Conservation (phyloP, 1,140 invertebrate species). For the Nomia melanderi region DNA sequence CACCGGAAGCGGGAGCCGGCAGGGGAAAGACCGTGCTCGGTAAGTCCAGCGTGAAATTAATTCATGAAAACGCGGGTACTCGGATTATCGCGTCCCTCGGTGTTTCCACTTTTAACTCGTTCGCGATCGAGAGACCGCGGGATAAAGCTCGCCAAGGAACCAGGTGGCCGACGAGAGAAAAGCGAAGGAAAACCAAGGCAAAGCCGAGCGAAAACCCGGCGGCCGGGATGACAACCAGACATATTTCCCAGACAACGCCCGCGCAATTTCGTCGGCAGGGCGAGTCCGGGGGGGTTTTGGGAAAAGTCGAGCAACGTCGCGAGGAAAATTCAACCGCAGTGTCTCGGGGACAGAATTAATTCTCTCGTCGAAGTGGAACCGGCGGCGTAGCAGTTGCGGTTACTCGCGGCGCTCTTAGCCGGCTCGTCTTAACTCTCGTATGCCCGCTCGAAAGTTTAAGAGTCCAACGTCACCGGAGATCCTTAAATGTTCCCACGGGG, state of each 20-base stretch:
- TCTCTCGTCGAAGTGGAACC: conserved; percentile 21
- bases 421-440: conserved; percentile 20
- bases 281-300: background rate
- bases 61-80: background rate
- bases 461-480: background rate
- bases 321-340: conserved; percentile 11
- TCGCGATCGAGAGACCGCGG: conserved; percentile 12
- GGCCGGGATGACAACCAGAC: no score
- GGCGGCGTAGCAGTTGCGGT: background rate
- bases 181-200: background rate
- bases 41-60: conserved; percentile 7
- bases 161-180: background rate
- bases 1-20: background rate
- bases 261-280: conserved; percentile 9
- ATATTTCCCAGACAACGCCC: conserved; percentile 11
- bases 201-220: no score
- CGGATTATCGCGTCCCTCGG: background rate
- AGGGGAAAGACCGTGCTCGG: background rate
- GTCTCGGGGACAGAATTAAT: conserved; percentile 28
- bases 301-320: conserved; percentile 10
- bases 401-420: conserved; percentile 12
- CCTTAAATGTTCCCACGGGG: conserved; percentile 8
- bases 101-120: background rate
- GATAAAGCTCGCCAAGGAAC: conserved; percentile 3
- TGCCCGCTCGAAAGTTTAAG: conserved; percentile 23